Base-by-base conservation (phyloP, 2,888 invertebrate genomes). In the Lasioglossum figueresi region DNA sequence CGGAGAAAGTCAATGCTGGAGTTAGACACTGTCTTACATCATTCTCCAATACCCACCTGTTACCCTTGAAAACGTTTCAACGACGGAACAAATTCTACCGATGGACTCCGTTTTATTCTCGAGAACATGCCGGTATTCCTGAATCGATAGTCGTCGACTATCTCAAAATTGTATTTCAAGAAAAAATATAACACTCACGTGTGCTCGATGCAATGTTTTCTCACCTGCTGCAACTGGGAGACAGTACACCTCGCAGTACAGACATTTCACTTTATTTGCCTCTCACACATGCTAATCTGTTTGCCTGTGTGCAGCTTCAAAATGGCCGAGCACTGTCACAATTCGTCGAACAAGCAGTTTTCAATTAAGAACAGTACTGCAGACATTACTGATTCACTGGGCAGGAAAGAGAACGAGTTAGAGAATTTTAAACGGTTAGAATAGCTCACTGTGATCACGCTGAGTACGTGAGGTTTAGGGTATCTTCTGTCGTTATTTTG, bases 1-100 rank as follows among this genome's bases (percentile, higher is more conserved):
- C 56, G 79, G 90, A 84, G 86, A 89, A 86, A 88, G 88, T 83
- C 81, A 82, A 80, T 84, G 78, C 31, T 80, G 79, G 74, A 83
- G 75, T 37, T 82, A 82, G 63, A 87, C 78, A 27, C 71, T 63
- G 79, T 40, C 84, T 90, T 85, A 73, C 87, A 85, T 90, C 85
- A 85, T 83, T 66, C 73, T 81, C 48, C 76, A 27, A 16, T 74
- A 68, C 56, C 73, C 74, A 84, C 83, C 71, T 70, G 87, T 59
- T 89, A 79, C 79, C 85, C 90, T 89, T 89, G 90, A 83, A 73
- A 76, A 79, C 80, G 63, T 74, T 68, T 76, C 72, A 52, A 27
- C 48, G 63, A 78, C 34, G 40, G 34, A 71, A 59, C 52, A 27
- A 66, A n/a, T 66, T 16, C 52, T 63, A 43, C 70, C 48, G 71